phyloP scores from a whole-genome alignment of 2,888 invertebrate species.

The Ormyrus rosae region DNA sequence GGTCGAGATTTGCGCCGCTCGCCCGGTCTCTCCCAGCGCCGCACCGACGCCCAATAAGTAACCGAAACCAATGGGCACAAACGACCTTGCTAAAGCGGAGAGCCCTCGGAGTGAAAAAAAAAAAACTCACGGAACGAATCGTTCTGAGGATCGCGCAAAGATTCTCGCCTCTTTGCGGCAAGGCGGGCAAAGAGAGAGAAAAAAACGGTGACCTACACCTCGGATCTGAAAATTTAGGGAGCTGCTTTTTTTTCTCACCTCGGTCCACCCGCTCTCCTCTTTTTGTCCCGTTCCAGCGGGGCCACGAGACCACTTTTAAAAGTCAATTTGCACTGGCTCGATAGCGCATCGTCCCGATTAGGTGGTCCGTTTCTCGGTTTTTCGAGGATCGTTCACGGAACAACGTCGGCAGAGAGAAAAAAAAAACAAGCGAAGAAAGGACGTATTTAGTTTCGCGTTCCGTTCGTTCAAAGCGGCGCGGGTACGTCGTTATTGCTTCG shows the following conservation, averaged over 20 bases:
- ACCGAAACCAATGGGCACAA: constrained; percentile 6
- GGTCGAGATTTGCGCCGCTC: constrained; percentile 33
- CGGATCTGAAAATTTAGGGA: neutral
- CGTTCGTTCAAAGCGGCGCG: no score
- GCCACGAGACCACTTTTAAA: constrained; percentile 32
- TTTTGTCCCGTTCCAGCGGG: neutral
- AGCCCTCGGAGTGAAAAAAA: neutral
- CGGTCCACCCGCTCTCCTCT: constrained; percentile 8
- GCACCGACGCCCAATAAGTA: constrained; percentile 1
- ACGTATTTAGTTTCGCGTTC: no score
- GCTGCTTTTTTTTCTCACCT: neutral
- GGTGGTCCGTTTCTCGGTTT: constrained; percentile 13
- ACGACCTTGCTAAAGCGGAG: constrained; percentile 27
- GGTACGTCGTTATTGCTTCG: no score
- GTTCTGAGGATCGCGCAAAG: constrained; percentile 32
- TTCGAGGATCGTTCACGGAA: constrained; percentile 13
- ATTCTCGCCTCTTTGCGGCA: constrained; percentile 10
- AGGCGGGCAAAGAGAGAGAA: neutral
- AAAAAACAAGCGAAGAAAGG: neutral
- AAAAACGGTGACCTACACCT: constrained; percentile 11
- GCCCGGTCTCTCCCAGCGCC: neutral
- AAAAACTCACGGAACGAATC: constrained; percentile 36
- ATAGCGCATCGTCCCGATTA: constrained; percentile 24
- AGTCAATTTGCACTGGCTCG: constrained; percentile 34
- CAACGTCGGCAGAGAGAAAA: neutral